Percentiles rank a stretch among this genome's conserved stretches.
These are phyloP conservation scores for Artibeus jamaicensis DNA, from an alignment of 2,797 vertebrate genomes.

Conservation along the genomic window DNA sequence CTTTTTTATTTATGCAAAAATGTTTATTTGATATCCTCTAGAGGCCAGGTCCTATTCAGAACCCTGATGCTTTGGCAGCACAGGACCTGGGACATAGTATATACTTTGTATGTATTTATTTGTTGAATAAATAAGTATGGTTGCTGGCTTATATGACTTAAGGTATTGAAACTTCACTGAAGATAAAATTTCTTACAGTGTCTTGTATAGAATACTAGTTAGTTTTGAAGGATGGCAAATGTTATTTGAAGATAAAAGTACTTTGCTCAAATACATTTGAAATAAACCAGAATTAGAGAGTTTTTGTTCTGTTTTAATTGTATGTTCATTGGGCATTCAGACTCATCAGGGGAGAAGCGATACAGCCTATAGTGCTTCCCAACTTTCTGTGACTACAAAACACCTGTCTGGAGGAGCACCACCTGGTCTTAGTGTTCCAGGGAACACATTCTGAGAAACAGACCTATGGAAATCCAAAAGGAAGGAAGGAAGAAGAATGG, in stretches of 20 bases:
- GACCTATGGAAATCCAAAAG: neutral
- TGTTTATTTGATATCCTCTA: neutral
- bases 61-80: neutral
- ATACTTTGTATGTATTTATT: neutral
- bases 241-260: slow-evolving; percentile 16
- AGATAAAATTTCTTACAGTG: neutral
- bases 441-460: neutral
- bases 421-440: neutral
- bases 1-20: neutral
- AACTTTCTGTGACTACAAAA: neutral
- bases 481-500: neutral
- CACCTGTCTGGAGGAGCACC: neutral
- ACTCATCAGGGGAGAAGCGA: neutral
- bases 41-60: neutral
- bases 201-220: neutral
- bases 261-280: neutral
- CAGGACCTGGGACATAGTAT: neutral
- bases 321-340: neutral
- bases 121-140: neutral
- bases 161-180: neutral
- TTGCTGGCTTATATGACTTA: neutral
- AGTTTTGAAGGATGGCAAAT: neutral
- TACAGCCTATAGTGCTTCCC: neutral
- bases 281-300: neutral
- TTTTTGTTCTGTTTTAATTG: neutral